These are phyloP conservation scores for Siphamia tubifer DNA, from an alignment of 2,113 vertebrate species.

Conservation along the genomic window DNA sequence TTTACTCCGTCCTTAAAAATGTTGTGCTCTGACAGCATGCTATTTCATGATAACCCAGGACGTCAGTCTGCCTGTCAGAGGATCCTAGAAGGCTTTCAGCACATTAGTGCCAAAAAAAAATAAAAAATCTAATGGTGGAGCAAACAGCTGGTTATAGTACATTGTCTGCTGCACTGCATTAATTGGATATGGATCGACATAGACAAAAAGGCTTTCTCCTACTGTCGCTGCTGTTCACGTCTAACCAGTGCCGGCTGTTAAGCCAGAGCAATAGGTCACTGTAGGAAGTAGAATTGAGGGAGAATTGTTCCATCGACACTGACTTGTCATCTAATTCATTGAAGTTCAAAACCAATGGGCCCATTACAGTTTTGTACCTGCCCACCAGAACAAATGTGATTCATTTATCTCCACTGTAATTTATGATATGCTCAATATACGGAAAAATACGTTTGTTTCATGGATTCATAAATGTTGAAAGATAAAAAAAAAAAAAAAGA, in stretches of 20 bases:
- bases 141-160: neutral
- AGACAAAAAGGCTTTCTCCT: neutral
- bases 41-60: conserved; percentile 41
- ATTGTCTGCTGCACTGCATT: neutral
- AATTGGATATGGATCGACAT: neutral
- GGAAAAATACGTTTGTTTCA: too few species aligned
- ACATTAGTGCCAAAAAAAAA: neutral
- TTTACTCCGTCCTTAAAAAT: conserved; percentile 28
- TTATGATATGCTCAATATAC: too few species aligned
- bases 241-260: neutral
- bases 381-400: conserved; percentile 19
- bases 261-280: conserved; percentile 3
- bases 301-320: conserved; percentile 31
- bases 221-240: neutral
- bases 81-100: conserved; percentile 4
- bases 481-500: too few species aligned
- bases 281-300: neutral
- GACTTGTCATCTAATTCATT: conserved; percentile 29
- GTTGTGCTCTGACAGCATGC: conserved; percentile 16
- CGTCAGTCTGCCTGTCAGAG: conserved; percentile 1
- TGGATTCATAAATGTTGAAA: too few species aligned
- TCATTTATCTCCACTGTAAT: too few species aligned
- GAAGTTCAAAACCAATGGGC: conserved; percentile 26
- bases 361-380: conserved; percentile 20
- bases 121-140: neutral